phyloP scores from a whole-genome alignment of 2,888 invertebrate genomes.

The Tortrix viridana region DNA sequence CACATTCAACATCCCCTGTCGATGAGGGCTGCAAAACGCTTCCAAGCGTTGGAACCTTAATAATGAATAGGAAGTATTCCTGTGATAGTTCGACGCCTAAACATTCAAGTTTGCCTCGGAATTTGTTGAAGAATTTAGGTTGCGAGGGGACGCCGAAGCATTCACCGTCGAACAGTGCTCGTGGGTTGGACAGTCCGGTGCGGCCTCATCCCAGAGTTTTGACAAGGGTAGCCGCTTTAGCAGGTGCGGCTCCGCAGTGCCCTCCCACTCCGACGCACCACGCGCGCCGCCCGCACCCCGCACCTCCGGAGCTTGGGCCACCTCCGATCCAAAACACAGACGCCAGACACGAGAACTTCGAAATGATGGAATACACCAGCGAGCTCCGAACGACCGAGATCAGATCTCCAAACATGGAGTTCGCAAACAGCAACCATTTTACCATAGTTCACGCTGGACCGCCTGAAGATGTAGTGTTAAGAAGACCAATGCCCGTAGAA shows the following conservation, averaged over 20 bases:
- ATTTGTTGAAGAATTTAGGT: slow-evolving; percentile 72
- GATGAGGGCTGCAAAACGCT: slow-evolving; percentile 63
- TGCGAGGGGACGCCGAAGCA: slow-evolving; percentile 75
- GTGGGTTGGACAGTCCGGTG: slow-evolving; percentile 65
- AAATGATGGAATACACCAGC: slow-evolving; percentile 78
- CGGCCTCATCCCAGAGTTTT: slow-evolving; percentile 87
- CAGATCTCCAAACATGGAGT: slow-evolving; percentile 81
- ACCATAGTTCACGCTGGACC: slow-evolving; percentile 81
- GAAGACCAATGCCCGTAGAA: slow-evolving; percentile 68
- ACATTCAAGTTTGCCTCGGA: slow-evolving; percentile 77
- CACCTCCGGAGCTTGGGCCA: slow-evolving; percentile 82
- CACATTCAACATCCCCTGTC: slow-evolving; percentile 72
- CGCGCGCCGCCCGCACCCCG: slow-evolving; percentile 87
- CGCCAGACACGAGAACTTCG: slow-evolving; percentile 67
- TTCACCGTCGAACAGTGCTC: slow-evolving; percentile 63
- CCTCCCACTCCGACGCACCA: slow-evolving; percentile 96
- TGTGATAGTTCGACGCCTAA: slow-evolving; percentile 73
- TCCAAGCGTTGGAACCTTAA: slow-evolving; percentile 71
- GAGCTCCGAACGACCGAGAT: slow-evolving; percentile 80
- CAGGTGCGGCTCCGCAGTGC: slow-evolving; percentile 87
- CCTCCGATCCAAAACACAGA: slow-evolving; percentile 76
- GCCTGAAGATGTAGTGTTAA: slow-evolving; percentile 77
- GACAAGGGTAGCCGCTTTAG: slow-evolving; percentile 80
- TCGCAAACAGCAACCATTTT: slow-evolving; percentile 84
- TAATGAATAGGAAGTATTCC: slow-evolving; percentile 76